Base-by-base conservation (phyloP, 2,888 invertebrate genomes). In the Isoperla grammatica region DNA sequence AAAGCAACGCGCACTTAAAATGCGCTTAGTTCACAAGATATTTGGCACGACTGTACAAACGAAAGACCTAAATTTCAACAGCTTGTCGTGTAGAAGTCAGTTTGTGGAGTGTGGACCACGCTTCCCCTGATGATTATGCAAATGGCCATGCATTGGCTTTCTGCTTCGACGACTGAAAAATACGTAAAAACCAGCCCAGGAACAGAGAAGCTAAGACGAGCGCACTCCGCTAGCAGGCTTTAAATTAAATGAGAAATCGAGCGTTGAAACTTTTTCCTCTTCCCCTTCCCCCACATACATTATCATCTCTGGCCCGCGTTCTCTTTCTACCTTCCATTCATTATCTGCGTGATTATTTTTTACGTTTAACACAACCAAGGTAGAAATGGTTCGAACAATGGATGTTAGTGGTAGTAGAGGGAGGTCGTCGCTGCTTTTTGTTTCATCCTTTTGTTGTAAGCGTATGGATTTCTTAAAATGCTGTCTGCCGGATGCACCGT, bases 51-150 rank as follows among this genome's bases (percentile, higher is more conserved):
- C 15, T 50, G 17, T 37, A 53, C 39, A 17, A 50, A 53, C 39
- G 19, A 39, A n/a, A 53, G 37, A 53, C 53, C 37, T 53, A 53
- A 53, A 53, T 53, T 39, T 37, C 37, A 53, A 37, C 53, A 53
- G 53, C 53, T 53, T 53, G 53, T 53, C 53, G 13, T 15, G 53
- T 15, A 19, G 53, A 53, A 58, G 50, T 42, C 58, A 50, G 35
- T 37, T 23, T 37, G 29, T 9, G 39, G 42, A 29, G 19, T 12
- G 40, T 23, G 58, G 58, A 53, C 37, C 53, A 29, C 37, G 53
- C 53, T 39, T 53, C 53, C 53, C 37, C 53, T 53, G 58, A 40
- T 57, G 57, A 50, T 57, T 57, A 57, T 50, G 48, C 45, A 58
- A 40, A 58, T 58, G 19, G 29, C 42, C 15, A 53, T 53, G 29